Percentiles rank a stretch among this genome's conserved stretches.
Conservation (phyloP, 2,113 vertebrate species). For the Amphiprion percula region DNA sequence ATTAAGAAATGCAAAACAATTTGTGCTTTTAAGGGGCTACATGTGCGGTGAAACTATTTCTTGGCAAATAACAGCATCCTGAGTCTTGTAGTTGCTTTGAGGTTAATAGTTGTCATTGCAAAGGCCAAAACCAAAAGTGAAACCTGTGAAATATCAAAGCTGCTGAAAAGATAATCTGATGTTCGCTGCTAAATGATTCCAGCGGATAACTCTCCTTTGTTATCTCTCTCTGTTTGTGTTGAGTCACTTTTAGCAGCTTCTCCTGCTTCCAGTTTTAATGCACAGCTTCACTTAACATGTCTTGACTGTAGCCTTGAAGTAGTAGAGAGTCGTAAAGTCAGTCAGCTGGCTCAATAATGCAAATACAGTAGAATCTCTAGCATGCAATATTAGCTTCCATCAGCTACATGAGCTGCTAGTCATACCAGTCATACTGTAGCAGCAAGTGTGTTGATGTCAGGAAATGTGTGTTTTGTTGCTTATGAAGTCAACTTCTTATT, state of each 20-base stretch:
- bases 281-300: constrained; percentile 9
- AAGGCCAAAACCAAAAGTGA: constrained; percentile 5
- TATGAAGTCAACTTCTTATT: not conserved
- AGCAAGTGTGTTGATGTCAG: not conserved
- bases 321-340: too few species aligned
- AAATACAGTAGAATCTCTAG: too few species aligned
- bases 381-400: too few species aligned
- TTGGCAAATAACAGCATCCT: not conserved
- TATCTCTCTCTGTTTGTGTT: too few species aligned
- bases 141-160: not conserved
- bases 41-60: not conserved
- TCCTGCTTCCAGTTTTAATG: too few species aligned
- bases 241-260: too few species aligned
- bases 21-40: not conserved
- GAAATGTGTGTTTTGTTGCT: not conserved
- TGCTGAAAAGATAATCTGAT: constrained; percentile 1
- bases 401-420: too few species aligned
- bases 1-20: not conserved
- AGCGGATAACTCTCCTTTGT: not conserved
- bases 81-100: not conserved
- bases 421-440: not conserved
- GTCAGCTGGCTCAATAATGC: too few species aligned
- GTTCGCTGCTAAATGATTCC: not conserved
- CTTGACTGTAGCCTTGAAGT: not conserved
- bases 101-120: not conserved